Evolutionary conservation across 64 coral and sea anemone genomes (phyloP).

Genomic region (Pachyseris speciosa): DNA sequence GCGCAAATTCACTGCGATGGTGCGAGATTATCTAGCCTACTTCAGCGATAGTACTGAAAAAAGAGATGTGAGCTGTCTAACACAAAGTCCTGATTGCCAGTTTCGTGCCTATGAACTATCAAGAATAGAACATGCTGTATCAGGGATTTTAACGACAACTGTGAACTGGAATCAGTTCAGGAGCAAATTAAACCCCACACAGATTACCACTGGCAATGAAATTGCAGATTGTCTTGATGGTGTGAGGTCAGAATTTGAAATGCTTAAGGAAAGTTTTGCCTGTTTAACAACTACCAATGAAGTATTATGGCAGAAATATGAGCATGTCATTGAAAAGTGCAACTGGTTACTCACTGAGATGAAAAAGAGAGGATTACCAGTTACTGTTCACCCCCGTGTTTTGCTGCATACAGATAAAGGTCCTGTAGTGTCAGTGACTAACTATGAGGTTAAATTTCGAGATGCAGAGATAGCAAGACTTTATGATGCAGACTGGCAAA

Average conservation of each 20-base stretch:
- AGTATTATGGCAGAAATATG: conserved; percentile 22
- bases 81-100: background rate
- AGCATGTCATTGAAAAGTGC: conserved; percentile 1
- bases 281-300: background rate
- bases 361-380: no score
- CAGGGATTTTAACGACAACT: background rate
- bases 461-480: conserved; percentile 14
- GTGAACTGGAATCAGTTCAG: conserved; percentile 29
- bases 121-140: conserved; percentile 46
- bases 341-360: conserved; percentile 17
- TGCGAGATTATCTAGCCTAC: conserved; percentile 29
- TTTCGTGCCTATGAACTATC: conserved; percentile 29
- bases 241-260: conserved; percentile 16
- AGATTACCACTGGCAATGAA: conserved; percentile 24
- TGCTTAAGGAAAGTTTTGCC: conserved; percentile 4
- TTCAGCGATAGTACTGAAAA: conserved; percentile 43
- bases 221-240: conserved; percentile 12
- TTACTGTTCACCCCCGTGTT: background rate
- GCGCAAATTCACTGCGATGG: conserved; percentile 41
- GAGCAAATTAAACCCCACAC: background rate
- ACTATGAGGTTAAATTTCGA: conserved; percentile 14
- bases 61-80: background rate
- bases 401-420: conserved; percentile 21
- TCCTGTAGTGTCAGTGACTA: conserved; percentile 28
- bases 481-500: background rate